Percentiles rank a stretch among this genome's conserved stretches.
These are phyloP conservation scores for Muscicapa comitata DNA, from an alignment of 2,797 vertebrate genomes.

Conservation along the genomic window DNA sequence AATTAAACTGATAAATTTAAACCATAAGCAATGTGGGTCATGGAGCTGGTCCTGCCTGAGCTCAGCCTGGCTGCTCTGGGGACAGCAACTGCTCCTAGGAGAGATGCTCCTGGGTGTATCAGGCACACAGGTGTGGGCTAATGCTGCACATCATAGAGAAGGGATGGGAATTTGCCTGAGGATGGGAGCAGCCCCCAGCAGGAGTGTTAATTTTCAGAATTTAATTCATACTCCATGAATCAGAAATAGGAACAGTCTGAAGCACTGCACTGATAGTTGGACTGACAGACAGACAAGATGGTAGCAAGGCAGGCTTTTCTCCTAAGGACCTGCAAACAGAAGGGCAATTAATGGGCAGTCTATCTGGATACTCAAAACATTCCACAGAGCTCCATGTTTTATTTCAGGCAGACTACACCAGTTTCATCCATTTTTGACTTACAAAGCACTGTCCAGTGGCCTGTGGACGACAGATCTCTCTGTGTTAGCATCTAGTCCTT, in stretches of 20 bases:
- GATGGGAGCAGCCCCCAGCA: not conserved
- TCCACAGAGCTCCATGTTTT: not conserved
- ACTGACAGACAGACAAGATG: not conserved
- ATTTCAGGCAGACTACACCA: not conserved
- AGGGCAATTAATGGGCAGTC: not conserved
- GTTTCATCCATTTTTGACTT: not conserved
- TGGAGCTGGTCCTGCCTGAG: not conserved
- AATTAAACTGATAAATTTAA: not conserved
- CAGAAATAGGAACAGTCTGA: not conserved
- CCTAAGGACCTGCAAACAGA: not conserved
- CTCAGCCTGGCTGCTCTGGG: not conserved
- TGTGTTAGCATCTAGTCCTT: not conserved
- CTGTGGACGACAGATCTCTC: not conserved
- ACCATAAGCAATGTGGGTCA: not conserved
- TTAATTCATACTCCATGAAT: not conserved
- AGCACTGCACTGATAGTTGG: not conserved
- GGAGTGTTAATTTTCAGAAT: not conserved
- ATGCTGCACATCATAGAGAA: not conserved
- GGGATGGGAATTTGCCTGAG: not conserved
- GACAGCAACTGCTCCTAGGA: not conserved
- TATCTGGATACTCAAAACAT: not conserved
- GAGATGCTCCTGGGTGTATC: not conserved
- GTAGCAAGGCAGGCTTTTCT: not conserved
- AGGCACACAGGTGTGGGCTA: rapidly evolving
- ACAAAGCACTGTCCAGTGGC: not conserved